Base-by-base conservation (phyloP, 1,140 invertebrate genomes). In the Cyphomyrmex costatus region DNA sequence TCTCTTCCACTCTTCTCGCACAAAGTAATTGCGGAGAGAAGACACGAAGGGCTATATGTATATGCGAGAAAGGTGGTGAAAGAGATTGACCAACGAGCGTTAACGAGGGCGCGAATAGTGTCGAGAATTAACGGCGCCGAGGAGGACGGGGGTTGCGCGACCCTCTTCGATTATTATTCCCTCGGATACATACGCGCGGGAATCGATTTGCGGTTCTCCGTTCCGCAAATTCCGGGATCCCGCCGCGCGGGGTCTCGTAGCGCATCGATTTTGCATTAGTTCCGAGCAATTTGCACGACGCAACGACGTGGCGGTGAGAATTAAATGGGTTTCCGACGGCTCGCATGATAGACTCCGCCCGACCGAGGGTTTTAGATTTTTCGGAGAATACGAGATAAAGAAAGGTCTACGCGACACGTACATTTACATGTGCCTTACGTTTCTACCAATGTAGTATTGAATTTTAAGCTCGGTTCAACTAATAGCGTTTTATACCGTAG, bases 271-370 rank as follows among this genome's bases (percentile, higher is more conserved):
- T 80, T 56, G 21, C 78, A 70, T 80, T 80, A 80, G 65, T 80
- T 80, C 78, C 78, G 78, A 70, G 78, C 66, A 80, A 80, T 80
- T 80, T 80, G 49, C 65, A 68, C 77, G 49, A 80, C 49, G 63
- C 51, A 80, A 14, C 78, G 53, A 60, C 73, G 36, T 36, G 24
- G 42, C 24, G 24, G 4, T 46, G 58, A 65, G n/a, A 79, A 79
- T 79, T 65, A 65, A 79, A 79, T 51, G 42, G n/a, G 33, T n/a
- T 12, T 21, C 36, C 78, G 30, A 56, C 19, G 8, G 21, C 51
- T 56, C 33, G 51, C 16, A 36, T 68, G 61, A 79, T 58, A 56
- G 53, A 66, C n/a, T 66, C 21, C 10, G 4, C 16, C 16, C 12
- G 14, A n/a, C 6, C 46, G 78, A 66, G 46, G 21, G 42, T 79